Evolutionary conservation across 1,140 invertebrate species (phyloP).

Genomic region (Melitaea cinxia): DNA sequence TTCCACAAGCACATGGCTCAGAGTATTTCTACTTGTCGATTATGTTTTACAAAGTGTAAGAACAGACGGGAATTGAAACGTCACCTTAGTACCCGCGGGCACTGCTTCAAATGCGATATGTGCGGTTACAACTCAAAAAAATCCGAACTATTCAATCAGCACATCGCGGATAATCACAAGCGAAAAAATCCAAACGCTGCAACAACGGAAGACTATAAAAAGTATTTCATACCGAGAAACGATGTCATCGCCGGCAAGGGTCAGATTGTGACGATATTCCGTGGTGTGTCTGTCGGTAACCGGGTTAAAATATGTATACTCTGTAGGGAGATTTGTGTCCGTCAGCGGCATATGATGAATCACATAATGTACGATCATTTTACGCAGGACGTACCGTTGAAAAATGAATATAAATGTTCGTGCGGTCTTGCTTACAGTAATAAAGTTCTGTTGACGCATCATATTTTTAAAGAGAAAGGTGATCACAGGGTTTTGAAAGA

Average conservation of each 20-base stretch:
- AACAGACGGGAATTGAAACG: slow-evolving; percentile 24
- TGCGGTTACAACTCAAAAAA: not conserved
- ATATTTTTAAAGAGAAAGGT: not conserved
- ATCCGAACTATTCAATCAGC: not conserved
- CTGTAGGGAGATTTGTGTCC: not conserved
- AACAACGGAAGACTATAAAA: not conserved
- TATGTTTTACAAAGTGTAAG: slow-evolving; percentile 49
- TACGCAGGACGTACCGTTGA: not conserved
- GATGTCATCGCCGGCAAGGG: not conserved
- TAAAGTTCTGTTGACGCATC: not conserved
- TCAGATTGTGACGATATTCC: slow-evolving; percentile 2
- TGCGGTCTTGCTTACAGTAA: not conserved
- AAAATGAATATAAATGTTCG: not conserved
- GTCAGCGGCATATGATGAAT: not conserved
- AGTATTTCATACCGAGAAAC: not conserved
- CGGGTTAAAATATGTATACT: not conserved
- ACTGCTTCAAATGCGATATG: not conserved
- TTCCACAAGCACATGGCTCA: slow-evolving; percentile 42
- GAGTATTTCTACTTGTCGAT: slow-evolving; percentile 46
- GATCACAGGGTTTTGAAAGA: not conserved
- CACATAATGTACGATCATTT: not conserved
- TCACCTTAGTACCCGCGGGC: slow-evolving; percentile 31
- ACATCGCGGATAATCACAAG: not conserved
- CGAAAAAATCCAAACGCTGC: not conserved
- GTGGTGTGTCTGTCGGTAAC: not conserved